Evolutionary conservation across 2,113 vertebrate species (phyloP), one percentile per base, ranked within the genome.

Genomic region (Protomyctophum bolini): DNA sequence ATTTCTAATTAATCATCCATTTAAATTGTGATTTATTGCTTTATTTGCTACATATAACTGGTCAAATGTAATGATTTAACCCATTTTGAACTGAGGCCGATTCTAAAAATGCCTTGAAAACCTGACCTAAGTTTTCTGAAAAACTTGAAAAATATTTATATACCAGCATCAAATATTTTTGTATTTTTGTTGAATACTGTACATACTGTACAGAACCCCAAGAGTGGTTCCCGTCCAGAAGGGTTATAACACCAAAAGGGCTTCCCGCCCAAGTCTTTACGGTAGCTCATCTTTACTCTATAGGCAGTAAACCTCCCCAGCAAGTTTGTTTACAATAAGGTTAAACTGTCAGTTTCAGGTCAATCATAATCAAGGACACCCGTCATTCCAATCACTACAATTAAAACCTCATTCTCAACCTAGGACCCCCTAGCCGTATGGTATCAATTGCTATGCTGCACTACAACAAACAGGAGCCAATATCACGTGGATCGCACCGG

Each of bases 401-500:
- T 75, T 72, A 55, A 57, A 78, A 82, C 65, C 55, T 57, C 50
- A 63, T 75, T 74, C 74, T 66, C 29, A 83, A 84, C 77, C 4
- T 21, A 63, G 55, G 59, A 64, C 68, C 66, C 33, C 51, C 57
- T 75, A 81, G 82, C 83, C 76, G 84, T 62, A 68, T 7, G 7
- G 3, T 60, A 85, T 81, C 51, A 76, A 88, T 81, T 81, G 77
- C 11, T 11, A 71, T 58, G 73, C 70, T 57, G 67, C 73, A 65
- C 47, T 28, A 69, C 76, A 46, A 7, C 66, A 80, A 81, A 73
- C 67, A 47, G 55, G 57, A 71, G 79, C 79, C 79, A 70, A 77
- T 87, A 83, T 73, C 75, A 72, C 82, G 83, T 82, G 76, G 79
- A 86, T 79, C 64, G 77, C 71, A 76, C 63, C 66, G 79, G 67